Evolutionary conservation across 92 coral and sea anemone genomes (phyloP), one percentile per base, ranked within the genome.

Genomic region (Pocillopora grandis): DNA sequence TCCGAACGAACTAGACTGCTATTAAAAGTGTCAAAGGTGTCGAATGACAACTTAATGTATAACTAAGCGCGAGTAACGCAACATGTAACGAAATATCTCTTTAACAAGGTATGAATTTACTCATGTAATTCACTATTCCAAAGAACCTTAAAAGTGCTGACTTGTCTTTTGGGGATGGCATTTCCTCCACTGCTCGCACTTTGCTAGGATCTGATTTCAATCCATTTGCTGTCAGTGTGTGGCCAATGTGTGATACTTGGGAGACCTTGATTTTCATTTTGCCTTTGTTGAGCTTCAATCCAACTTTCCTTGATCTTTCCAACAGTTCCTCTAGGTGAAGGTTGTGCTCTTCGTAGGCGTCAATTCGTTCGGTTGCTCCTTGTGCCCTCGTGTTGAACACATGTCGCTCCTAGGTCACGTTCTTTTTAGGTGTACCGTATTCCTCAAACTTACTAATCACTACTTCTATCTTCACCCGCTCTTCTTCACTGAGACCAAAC

Each of bases 301-400:
- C 66, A 62, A 62, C 37, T 79, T 71, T 71, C 75, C 75, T 71
- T 35, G 75, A 71, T 13, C 57, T 35, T 48, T 71, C 75, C 57
- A 71, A 48, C 75, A 71, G 16, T 71, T 71, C 75, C 31, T 27
- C 31, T 27, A 27, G 31, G 31, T 27, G 31, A 27, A 27, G 31
- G 1, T 27, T 27, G 31, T 27, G 31, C 31, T 27, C 31, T 27
- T 27, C 88, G 72, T 84, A 88, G 55, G 69, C 59, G 58, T 84
- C 91, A 2, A 88, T 88, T 42, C 57, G 65, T 55, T 88, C 85
- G 18, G 20, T 59, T 17, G 62, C 66, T 20, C 70, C 88, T 59
- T 88, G 91, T 52, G 67, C 76, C 71, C 91, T 66, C 60, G 88
- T 66, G 71, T 66, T 66, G 59, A 88, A 88, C 37, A 88, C 78